Evolutionary conservation across 1,140 invertebrate species (phyloP), one percentile per base, ranked within the genome.

Genomic region (Rhopalosiphum padi): DNA sequence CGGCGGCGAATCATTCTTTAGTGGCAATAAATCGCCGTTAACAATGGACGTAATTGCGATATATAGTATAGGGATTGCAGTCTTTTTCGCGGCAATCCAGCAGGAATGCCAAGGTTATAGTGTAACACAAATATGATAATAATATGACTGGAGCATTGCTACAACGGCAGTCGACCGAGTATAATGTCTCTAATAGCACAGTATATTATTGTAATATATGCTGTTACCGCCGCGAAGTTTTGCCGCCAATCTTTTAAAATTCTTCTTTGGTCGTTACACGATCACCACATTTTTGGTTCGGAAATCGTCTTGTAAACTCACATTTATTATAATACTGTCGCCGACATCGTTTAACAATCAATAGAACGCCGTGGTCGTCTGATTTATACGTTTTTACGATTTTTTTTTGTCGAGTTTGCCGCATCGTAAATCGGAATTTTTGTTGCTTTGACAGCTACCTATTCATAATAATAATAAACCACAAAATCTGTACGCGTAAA

Each of bases 1-100:
- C 86, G 6, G 46, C 25, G 60, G 30, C 46, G 21, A 48, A 48
- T 87, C 86, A 87, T 48, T 51, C 86, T 87, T 53, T 89, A 15
- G 48, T 35, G 48, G 48, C 46, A 89, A 53, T 89, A 89, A 89
- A 89, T 89, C 35, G 48, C 48, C 48, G 35, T 89, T 89, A 89
- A 89, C 87, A 53, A 89, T 53, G 87, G 87, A 89, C 87, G 48
- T n/a, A 53, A 46, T 37, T 89, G 87, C 30, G 87, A 23, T 46
- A n/a, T 86, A n/a, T 86, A 25, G 1, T 89, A 89, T 51, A 53
- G 87, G 48, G n/a, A 89, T 77, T 37, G 48, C 18, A 53, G 87
- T 37, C n/a, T 37, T 89, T 53, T 53, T 23, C 30, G 48, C n/a
- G 22, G n/a, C 35, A 15, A 89, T 37, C n/a, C 48, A 35, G 53